Percentiles rank a stretch among this genome's conserved stretches.
Evolutionary conservation across 2,888 invertebrate genomes (phyloP).

Genomic region (Petrolisthes manimaculis): DNA sequence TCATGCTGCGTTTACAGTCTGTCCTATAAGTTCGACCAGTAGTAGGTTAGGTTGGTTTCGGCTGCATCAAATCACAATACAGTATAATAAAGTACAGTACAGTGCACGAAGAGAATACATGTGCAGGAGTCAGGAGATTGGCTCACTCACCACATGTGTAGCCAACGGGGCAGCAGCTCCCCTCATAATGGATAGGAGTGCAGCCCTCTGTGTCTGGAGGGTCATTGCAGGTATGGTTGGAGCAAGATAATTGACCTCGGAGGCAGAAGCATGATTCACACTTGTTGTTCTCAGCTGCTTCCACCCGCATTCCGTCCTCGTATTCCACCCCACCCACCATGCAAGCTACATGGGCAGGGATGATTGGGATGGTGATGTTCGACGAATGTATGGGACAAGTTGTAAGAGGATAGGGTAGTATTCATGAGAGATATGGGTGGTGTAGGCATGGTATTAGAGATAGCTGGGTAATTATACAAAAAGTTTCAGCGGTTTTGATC

Average conservation of each 20-base stretch:
- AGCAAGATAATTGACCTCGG: constrained; percentile 75
- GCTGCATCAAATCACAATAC: background rate
- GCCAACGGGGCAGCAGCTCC: constrained; percentile 87
- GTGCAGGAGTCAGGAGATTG: background rate
- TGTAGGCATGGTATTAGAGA: too few relatives aligned
- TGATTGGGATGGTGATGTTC: background rate
- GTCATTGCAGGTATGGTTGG: constrained; percentile 82
- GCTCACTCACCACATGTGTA: constrained; percentile 81
- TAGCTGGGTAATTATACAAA: too few relatives aligned
- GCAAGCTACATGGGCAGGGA: constrained; percentile 71
- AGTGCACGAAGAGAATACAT: background rate
- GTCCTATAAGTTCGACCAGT: too few relatives aligned
- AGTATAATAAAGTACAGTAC: background rate
- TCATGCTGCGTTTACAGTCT: too few relatives aligned
- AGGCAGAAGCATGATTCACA: constrained; percentile 91
- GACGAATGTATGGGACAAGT: background rate
- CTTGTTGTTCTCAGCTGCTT: constrained; percentile 71
- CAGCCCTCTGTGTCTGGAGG: constrained; percentile 81
- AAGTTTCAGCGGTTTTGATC: too few relatives aligned
- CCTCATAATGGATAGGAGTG: constrained; percentile 79
- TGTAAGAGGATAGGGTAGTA: too few relatives aligned
- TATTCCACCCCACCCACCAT: constrained; percentile 80
- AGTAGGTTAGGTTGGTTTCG: too few relatives aligned
- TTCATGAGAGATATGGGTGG: too few relatives aligned
- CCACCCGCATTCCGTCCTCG: constrained; percentile 68